Base-by-base conservation (phyloP, 64 coral and sea anemone species). In the Porites australiensis region DNA sequence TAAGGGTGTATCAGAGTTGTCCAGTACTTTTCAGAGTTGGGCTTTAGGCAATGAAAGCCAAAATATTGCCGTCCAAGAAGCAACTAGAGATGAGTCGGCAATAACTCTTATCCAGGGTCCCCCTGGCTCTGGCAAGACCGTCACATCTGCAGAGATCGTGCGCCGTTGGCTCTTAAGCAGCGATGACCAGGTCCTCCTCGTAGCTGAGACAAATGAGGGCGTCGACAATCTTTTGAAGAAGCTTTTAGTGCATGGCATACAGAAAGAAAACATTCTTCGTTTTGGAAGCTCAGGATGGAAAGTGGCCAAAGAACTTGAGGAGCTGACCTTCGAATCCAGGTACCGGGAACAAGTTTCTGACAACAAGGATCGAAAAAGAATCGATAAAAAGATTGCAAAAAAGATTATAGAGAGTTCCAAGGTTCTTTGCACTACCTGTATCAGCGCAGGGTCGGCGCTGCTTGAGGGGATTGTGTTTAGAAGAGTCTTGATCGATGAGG, bases 221-320 rank as follows among this genome's bases (percentile, higher is more conserved):
- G 95, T 98, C 4, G 95, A 98, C 88, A 94, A 98, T 64, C 83
- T 98, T 16, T 54, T 93, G 60, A 94, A 91, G 58, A 98, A 89
- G 53, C 59, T 98, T 62, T 79, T 90, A 6, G 57, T 88, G 13
- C 92, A 82, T 6, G 94, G 77, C 46, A 50, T 95, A 51, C 13
- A 84, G 27, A 27, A 88, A 77, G 86, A 84, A 45, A 68, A 88
- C 49, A 87, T 91, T 50, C 61, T 91, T 22, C 89, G 89, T 44
- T 89, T 95, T 49, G 94, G 94, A 72, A 95, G 94, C 58, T 88
- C 94, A n/a, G 84, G 88, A 11, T 92, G 94, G 94, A 91, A 55
- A 74, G 89, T 87, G 15, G 67, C 82, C n/a, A 87, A 81, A 74
- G 76, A 80, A 8, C 75, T 95, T 20, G 75, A 88, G 45, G 65